These are phyloP conservation scores for Tamandua tetradactyla DNA, from an alignment of 2,797 vertebrate species.

Conservation along the genomic window DNA sequence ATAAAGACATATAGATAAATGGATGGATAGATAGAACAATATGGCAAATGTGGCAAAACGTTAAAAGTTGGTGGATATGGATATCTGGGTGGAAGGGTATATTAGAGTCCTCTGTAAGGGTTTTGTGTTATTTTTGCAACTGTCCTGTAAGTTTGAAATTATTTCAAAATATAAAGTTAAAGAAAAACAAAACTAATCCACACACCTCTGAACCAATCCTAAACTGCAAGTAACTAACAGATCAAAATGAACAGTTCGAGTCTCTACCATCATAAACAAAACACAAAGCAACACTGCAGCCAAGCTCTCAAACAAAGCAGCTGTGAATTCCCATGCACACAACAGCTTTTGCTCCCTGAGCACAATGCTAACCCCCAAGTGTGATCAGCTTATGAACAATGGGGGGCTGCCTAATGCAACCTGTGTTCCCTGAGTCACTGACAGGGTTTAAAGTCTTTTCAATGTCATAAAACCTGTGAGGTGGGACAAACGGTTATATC, in stretches of 20 bases:
- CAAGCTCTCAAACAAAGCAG: not conserved
- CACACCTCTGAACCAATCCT: slow-evolving; percentile 8
- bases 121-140: too few species aligned
- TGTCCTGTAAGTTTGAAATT: too few species aligned
- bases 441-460: not conserved
- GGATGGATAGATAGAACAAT: too few species aligned
- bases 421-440: not conserved
- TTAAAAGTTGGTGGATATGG: too few species aligned
- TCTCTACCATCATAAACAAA: not conserved
- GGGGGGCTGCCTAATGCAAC: not conserved
- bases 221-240: slow-evolving; percentile 18
- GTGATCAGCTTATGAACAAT: not conserved
- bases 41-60: too few species aligned
- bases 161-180: too few species aligned
- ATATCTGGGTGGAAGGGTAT: too few species aligned
- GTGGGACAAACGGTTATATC: not conserved
- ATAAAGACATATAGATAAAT: too few species aligned
- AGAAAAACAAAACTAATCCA: not conserved
- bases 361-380: not conserved
- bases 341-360: not conserved
- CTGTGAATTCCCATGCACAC: not conserved
- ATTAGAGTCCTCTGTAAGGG: too few species aligned
- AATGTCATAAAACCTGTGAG: not conserved
- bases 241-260: slow-evolving; percentile 26
- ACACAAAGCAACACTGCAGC: slow-evolving; percentile 41